Percentiles rank a stretch among this genome's conserved stretches.
Evolutionary conservation across 2,797 vertebrate genomes (phyloP).

Genomic region (Tinamus major): DNA sequence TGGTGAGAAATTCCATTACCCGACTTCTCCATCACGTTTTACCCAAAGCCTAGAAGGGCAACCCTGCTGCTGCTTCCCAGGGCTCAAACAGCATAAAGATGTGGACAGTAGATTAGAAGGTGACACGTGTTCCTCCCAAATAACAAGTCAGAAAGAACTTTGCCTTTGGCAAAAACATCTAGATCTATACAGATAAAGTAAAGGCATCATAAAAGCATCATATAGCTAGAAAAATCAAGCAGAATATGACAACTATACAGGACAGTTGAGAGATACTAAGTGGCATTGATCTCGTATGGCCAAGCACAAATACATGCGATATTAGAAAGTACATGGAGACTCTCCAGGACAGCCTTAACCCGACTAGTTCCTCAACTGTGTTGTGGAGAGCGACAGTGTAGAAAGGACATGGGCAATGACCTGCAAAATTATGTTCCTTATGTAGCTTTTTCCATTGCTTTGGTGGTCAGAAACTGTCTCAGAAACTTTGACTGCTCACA

Average conservation of each 20-base stretch:
- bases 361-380: background rate
- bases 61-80: background rate
- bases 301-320: background rate
- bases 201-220: background rate
- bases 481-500: background rate
- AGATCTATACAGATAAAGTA: background rate
- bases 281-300: background rate
- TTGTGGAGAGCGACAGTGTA: background rate
- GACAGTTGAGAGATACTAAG: background rate
- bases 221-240: background rate
- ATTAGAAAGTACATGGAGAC: background rate
- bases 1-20: background rate
- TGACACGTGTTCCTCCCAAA: background rate
- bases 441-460: background rate
- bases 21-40: background rate
- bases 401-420: background rate
- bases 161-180: background rate
- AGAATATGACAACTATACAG: background rate
- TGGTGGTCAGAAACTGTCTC: background rate
- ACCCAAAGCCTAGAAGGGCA: background rate
- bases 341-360: background rate
- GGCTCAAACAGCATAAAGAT: background rate
- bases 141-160: background rate
- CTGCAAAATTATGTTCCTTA: background rate
- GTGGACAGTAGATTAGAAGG: background rate